Percentiles rank a stretch among this genome's conserved stretches.
These are phyloP conservation scores for Dipodomys stephensi DNA, from an alignment of 2,113 vertebrate genomes.

Conservation along the genomic window DNA sequence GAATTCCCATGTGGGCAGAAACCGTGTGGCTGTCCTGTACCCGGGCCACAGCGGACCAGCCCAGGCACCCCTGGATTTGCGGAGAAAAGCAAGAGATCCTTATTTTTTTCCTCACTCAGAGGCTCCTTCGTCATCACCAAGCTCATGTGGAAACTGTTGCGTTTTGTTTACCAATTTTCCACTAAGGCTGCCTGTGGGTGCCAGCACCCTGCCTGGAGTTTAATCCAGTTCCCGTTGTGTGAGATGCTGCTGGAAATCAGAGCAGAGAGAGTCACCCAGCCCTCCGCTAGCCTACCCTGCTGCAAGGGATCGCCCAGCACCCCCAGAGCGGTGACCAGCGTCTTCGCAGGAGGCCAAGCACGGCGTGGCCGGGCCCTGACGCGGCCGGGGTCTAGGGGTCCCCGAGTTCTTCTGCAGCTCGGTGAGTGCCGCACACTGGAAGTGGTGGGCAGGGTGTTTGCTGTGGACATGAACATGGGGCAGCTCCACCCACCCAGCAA, in stretches of 20 bases:
- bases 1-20: constrained; percentile 87
- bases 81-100: not conserved
- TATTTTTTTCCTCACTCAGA: not conserved
- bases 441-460: fast-evolving
- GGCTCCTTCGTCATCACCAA: not conserved
- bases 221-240: not conserved
- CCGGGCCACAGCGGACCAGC: fast-evolving
- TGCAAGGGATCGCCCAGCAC: no score
- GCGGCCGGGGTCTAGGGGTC: not conserved
- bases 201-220: not conserved
- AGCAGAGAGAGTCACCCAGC: not conserved
- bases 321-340: not conserved
- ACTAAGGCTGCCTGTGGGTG: fast-evolving
- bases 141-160: not conserved
- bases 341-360: not conserved
- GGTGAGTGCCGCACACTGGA: no score
- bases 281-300: not conserved
- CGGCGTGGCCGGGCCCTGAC: not conserved
- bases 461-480: not conserved
- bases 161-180: not conserved
- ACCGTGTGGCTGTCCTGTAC: not conserved
- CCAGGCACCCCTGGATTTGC: not conserved
- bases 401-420: not conserved
- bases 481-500: no score
- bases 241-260: not conserved